Percentiles rank a stretch among this genome's conserved stretches.
These are phyloP conservation scores for Episyrphus balteatus DNA, from an alignment of 1,140 invertebrate genomes.

Conservation along the genomic window DNA sequence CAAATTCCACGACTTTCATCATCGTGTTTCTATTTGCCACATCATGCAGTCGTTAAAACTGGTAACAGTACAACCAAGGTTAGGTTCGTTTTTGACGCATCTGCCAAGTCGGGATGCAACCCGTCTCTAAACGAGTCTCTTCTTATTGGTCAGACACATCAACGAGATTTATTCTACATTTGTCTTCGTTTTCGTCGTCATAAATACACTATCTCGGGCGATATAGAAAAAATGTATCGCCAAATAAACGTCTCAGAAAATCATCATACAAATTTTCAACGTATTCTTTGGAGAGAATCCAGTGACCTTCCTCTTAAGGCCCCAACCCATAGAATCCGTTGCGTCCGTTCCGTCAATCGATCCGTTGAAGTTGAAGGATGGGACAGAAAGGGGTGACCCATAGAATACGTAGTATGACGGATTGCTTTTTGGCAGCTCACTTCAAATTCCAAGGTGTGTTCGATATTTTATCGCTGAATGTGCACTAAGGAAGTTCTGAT, in stretches of 20 bases:
- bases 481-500: too few relatives aligned
- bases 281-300: slow-evolving; percentile 32
- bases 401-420: too few relatives aligned
- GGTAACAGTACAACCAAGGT: slow-evolving; percentile 18
- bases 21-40: slow-evolving; percentile 13
- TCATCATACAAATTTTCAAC: slow-evolving; percentile 23
- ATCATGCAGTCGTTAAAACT: slow-evolving; percentile 21
- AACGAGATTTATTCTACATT: slow-evolving; percentile 28
- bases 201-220: slow-evolving; percentile 17
- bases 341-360: too few relatives aligned
- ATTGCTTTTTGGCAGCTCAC: too few relatives aligned
- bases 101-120: slow-evolving; percentile 6
- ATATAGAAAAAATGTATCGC: slow-evolving; percentile 29
- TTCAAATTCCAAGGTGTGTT: too few relatives aligned
- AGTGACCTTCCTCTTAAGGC: too few relatives aligned
- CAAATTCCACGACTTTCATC: too few relatives aligned
- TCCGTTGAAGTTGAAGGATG: too few relatives aligned
- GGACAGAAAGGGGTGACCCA: too few relatives aligned
- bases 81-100: slow-evolving; percentile 19
- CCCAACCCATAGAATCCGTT: too few relatives aligned
- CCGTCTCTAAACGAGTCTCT: slow-evolving; percentile 24
- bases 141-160: slow-evolving; percentile 21
- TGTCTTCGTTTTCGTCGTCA: too few relatives aligned
- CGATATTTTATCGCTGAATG: too few relatives aligned
- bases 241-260: slow-evolving; percentile 13